Evolutionary conservation across 2,113 vertebrate genomes (phyloP), one percentile per base, ranked within the genome.

Genomic region (Zingel zingel): DNA sequence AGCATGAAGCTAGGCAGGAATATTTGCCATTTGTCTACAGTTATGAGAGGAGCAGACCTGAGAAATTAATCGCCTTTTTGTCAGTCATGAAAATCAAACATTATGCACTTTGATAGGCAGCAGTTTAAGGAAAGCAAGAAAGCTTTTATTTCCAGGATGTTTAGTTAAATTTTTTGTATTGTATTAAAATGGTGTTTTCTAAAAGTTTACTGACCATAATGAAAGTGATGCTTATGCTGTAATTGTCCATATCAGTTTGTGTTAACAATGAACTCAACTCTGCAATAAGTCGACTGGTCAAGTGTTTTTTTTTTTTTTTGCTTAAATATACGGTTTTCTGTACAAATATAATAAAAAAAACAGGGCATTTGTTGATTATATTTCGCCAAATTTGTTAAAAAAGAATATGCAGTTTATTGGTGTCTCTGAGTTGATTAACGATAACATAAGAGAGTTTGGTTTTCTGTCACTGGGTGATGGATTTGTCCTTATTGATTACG

Each of bases 21-120:
- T 62, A 73, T 77, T 83, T 84, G 76, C 82, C 81, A 81, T 88
- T 87, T 73, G 51, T 85, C 69, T 81, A 74, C 83, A 81, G 75
- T 86, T 63, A 71, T 63, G 82, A 71, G 61, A 79, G 27, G 65
- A 86, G 73, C 59, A 27, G 9, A 75, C 27, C 23, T 33, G 50
- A 73, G 10, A 69, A 72, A 67, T 36, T 25, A 47, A 91, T 63
- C 74, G 65, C 85, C 86, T 90, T 78, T 61, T 81, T 77, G 81
- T 83, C 76, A 53, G 65, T 87, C 82, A 83, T 86, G 74, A 89
- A 89, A 87, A 81, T 86, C 36, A 21, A 85, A 91, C 88, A 93
- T 92, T 95, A 94, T 94, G 95, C 95, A 96, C 95, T 96, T 96
- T 96, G 92, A 93, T 86, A 86, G 85, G 87, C 84, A 87, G 86